Evolutionary conservation across 2,888 invertebrate genomes (phyloP), one percentile per base, ranked within the genome.

Genomic region (Thalpophila matura): DNA sequence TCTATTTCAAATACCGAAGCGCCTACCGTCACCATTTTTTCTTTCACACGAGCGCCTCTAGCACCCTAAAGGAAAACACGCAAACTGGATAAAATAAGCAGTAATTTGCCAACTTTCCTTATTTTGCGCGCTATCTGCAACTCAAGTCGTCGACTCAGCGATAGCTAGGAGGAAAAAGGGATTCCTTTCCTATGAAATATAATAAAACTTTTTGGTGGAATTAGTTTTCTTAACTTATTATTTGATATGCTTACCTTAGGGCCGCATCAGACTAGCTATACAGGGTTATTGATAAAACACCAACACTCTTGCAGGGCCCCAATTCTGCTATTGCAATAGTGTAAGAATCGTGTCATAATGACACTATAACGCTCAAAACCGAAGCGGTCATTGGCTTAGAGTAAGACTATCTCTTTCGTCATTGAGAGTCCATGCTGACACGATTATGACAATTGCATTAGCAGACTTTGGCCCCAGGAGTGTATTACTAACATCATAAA

Each of bases 201-300:
- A 81, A 82, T 82, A 76, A 80, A 82, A 82, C 42, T 82, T 81
- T 80, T 65, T 68, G 64, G 46, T 56, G 22, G 68, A 81, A 82
- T 80, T 78, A 78, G 74, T 80, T 80, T 79, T 57, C 67, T 60
- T 51, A 77, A 80, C 78, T 82, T 81, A 76, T 79, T 65, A 81
- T 81, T 74, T 68, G 79, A 74, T 75, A 66, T 76, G 64, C 66
- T 59, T 65, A 74, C 77, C 57, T 77, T 47, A 1, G 6, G 33
- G 33, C 14, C 14, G 14, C n/a, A n/a, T n/a, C n/a, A n/a, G n/a
- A n/a, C n/a, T n/a, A n/a, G n/a, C n/a, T n/a, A n/a, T n/a, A n/a
- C n/a, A n/a, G n/a, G n/a, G n/a, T n/a, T n/a, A n/a, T n/a, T n/a
- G n/a, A n/a, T n/a, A n/a, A n/a, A n/a, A n/a, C n/a, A n/a, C n/a